Evolutionary conservation across 2,797 vertebrate species (phyloP).

Genomic region (Acridotheres tristis): DNA sequence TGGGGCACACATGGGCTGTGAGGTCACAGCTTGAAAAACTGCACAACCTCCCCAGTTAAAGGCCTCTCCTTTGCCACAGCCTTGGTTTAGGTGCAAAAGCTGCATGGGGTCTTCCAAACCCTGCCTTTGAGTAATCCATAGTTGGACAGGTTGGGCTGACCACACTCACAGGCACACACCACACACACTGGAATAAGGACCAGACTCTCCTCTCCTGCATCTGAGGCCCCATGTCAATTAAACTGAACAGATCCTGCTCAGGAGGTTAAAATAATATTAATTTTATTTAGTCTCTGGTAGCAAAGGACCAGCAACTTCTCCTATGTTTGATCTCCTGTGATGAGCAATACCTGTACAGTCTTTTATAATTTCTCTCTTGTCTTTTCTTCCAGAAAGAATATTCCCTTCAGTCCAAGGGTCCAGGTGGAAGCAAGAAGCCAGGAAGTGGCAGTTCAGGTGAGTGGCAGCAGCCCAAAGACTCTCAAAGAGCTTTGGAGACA

Average conservation of each 20-base stretch:
- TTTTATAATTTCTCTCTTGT: background rate
- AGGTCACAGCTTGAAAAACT: background rate
- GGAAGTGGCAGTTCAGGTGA: conserved; percentile 75
- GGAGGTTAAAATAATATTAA: background rate
- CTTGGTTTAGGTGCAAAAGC: background rate
- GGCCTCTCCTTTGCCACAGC: background rate
- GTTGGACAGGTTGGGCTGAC: fast-evolving
- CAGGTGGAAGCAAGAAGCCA: conserved; percentile 76
- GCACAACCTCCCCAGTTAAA: background rate
- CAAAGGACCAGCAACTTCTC: background rate
- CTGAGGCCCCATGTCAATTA: background rate
- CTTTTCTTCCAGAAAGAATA: conserved; percentile 83
- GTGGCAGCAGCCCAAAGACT: conserved; percentile 12
- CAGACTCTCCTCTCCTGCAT: background rate
- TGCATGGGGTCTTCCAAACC: background rate
- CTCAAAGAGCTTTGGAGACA: fast-evolving
- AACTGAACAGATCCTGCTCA: background rate
- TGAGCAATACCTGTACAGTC: background rate
- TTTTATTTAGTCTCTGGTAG: background rate
- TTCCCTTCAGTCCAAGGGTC: conserved; percentile 77
- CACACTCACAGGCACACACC: fast-evolving
- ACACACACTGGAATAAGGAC: background rate
- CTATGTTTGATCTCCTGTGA: background rate
- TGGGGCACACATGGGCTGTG: fast-evolving
- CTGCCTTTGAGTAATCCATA: fast-evolving